These are phyloP conservation scores for Cydia amplana DNA, from an alignment of 1,140 invertebrate species.

Conservation along the genomic window DNA sequence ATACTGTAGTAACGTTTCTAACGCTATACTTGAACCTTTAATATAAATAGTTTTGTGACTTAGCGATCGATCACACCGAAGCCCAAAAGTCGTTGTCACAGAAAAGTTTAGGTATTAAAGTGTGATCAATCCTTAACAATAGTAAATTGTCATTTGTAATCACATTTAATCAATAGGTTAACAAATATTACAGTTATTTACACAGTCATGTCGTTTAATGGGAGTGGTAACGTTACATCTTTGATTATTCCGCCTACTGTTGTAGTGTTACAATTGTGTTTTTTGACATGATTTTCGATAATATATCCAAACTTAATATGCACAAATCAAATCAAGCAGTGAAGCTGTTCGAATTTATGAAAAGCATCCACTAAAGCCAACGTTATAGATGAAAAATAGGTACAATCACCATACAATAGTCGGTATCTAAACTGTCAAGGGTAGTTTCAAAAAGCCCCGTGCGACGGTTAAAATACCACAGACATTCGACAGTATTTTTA, in stretches of 20 bases:
- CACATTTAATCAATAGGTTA: slow-evolving; percentile 54
- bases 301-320: neutral
- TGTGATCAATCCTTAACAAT: neutral
- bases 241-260: slow-evolving; percentile 35
- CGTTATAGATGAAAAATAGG: neutral
- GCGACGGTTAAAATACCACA: neutral
- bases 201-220: slow-evolving; percentile 60
- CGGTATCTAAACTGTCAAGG: neutral
- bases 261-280: slow-evolving; percentile 26
- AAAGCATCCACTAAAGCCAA: neutral
- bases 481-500: too few species aligned
- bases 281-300: neutral
- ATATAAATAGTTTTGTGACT: too few species aligned
- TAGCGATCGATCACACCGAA: neutral
- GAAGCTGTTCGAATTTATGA: neutral
- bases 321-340: neutral
- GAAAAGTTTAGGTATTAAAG: too few species aligned
- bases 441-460: neutral
- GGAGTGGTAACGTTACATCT: slow-evolving; percentile 57
- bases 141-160: neutral
- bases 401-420: neutral
- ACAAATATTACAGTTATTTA: slow-evolving; percentile 62
- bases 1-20: neutral
- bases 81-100: neutral
- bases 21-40: neutral